Percentiles rank a stretch among this genome's conserved stretches.
Conservation (phyloP, 2,888 invertebrate species). For the Limnephilus rhombicus region DNA sequence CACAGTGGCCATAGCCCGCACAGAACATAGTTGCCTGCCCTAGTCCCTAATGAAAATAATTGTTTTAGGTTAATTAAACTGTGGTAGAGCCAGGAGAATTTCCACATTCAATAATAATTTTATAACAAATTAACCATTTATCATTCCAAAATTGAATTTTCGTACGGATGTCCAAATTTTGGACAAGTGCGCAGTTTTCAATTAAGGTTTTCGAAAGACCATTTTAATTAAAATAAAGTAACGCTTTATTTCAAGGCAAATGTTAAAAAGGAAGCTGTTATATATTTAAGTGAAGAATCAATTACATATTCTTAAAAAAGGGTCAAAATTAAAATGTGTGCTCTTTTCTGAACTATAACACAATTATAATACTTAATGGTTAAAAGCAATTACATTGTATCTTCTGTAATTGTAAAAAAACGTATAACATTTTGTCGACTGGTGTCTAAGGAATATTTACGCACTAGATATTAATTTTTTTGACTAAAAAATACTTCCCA, state of each 20-base stretch:
- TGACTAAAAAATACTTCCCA: no score
- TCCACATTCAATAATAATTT: neutral
- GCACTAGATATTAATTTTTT: no score
- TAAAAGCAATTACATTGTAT: no score
- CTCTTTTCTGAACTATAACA: no score
- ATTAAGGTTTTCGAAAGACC: neutral
- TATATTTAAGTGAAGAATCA: neutral
- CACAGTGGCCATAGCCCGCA: neutral
- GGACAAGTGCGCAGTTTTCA: neutral
- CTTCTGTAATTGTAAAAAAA: no score
- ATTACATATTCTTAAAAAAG: neutral
- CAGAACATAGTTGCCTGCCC: neutral
- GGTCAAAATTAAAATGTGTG: no score
- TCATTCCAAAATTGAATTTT: neutral
- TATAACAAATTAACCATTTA: neutral
- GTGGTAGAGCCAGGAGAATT: neutral
- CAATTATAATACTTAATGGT: no score
- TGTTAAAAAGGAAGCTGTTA: neutral
- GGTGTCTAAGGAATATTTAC: neutral
- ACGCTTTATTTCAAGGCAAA: neutral
- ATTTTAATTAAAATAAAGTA: neutral
- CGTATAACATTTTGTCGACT: neutral
- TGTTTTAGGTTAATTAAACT: slow-evolving; percentile 20
- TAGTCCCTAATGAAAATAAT: neutral
- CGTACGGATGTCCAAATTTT: neutral